These are phyloP conservation scores for Drosophila persimilis DNA, from an alignment of 1,140 invertebrate species.

Conservation along the genomic window DNA sequence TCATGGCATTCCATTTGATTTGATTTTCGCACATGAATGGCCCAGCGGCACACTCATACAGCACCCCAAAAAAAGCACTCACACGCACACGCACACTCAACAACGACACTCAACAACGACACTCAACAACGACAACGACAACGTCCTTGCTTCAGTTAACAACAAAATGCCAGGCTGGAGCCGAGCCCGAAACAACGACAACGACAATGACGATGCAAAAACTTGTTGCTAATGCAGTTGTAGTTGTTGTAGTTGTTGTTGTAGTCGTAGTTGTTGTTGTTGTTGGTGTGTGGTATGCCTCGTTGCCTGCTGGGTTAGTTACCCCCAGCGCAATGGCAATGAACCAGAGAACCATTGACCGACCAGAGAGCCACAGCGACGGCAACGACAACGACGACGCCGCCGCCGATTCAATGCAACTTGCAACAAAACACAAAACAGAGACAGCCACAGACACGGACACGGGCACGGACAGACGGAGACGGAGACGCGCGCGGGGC, in stretches of 20 bases:
- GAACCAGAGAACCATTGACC: conserved; percentile 83
- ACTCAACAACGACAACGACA: conserved; percentile 1
- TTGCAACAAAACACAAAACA: conserved; percentile 49
- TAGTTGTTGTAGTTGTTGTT: conserved; percentile 22
- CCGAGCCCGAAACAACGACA: conserved; percentile 10
- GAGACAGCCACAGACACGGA: conserved; percentile 4
- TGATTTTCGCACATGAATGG: conserved; percentile 55
- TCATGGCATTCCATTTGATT: conserved; percentile 41
- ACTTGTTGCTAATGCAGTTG: conserved; percentile 38
- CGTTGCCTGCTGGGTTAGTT: conserved; percentile 74
- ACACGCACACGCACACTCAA: neutral
- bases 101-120: neutral
- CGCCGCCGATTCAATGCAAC: conserved; percentile 51
- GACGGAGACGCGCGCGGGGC: conserved; percentile 24
- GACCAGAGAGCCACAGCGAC: conserved; percentile 62
- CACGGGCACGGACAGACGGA: too few species aligned
- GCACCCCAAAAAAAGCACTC: too few species aligned
- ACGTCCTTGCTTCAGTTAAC: conserved; percentile 76
- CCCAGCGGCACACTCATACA: conserved; percentile 43
- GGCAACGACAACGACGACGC: conserved; percentile 10
- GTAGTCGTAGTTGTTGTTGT: conserved; percentile 7
- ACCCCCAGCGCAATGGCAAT: conserved; percentile 82
- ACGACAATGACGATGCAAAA: conserved; percentile 68
- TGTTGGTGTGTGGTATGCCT: conserved; percentile 41
- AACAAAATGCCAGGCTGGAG: conserved; percentile 28